Evolutionary conservation across 2,797 vertebrate species (phyloP), one percentile per base, ranked within the genome.

Genomic region (Pseudochromis fuscus): DNA sequence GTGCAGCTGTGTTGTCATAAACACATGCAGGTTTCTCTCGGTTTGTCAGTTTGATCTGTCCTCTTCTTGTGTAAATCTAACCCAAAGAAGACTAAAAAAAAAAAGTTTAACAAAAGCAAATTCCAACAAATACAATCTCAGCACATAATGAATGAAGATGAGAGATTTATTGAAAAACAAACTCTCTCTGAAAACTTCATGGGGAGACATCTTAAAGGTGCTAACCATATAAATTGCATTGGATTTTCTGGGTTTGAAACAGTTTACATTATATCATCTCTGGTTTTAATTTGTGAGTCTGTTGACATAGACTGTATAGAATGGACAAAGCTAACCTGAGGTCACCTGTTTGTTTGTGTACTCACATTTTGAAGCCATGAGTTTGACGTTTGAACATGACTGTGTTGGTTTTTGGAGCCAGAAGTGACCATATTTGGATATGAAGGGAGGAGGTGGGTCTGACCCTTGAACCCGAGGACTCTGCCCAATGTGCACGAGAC

Each of bases 1-100:
- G 69, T 83, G 73, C 74, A 74, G 81, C 77, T 85, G 82, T 84
- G 73, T 85, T 83, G 62, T 57, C 51, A 61, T 27, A n/a, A 52
- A 81, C 53, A 82, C 44, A 27, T 28, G 19, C 61, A 68, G 24
- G 58, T 23, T 40, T 62, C 25, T 65, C 16, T 25, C 37, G 5
- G 1, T 16, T 51, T 56, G n/a, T 40, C 37, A 7, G 33, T 59
- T 65, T 7, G 44, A 27, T 19, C 13, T 37, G 33, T 38, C 35
- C n/a, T 28, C 23, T 56, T 25, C n/a, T 35, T 30, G 13, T 52
- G 27, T 10, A 19, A 72, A 46, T 15, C 7, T 11, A 56, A 64
- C 12, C 33, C 21, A 30, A 21, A 12, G 19, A 7, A 28, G 37
- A 35, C 23, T 10, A 21, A 58, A 1, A 8, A 15, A 24, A 28